phyloP scores from a whole-genome alignment of 2,113 vertebrate genomes.

The Carassius auratus region DNA sequence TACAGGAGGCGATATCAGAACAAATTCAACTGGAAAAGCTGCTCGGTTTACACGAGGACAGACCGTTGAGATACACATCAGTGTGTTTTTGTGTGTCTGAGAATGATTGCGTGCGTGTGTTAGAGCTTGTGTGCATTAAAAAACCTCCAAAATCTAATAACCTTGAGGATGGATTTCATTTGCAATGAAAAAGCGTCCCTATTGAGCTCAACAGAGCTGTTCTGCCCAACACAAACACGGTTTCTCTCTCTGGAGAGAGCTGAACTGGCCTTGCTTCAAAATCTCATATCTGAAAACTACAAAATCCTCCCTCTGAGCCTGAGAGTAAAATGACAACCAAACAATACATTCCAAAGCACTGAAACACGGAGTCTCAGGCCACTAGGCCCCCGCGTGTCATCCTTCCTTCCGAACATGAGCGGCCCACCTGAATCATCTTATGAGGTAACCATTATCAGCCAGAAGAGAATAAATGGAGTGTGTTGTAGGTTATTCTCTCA shows the following conservation, averaged over 20 bases:
- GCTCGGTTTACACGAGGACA: slow-evolving; percentile 8
- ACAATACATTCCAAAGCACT: slow-evolving; percentile 33
- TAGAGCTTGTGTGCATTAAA: slow-evolving; percentile 14
- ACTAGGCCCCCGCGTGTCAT: neutral
- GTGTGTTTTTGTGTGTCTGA: slow-evolving; percentile 4
- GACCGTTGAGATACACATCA: neutral
- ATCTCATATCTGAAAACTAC: slow-evolving; percentile 37
- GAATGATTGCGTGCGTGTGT: neutral
- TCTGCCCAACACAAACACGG: slow-evolving; percentile 69
- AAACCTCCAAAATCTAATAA: slow-evolving; percentile 53
- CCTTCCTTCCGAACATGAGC: neutral
- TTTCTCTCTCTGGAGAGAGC: slow-evolving; percentile 39
- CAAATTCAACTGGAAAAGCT: neutral
- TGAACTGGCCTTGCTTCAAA: slow-evolving; percentile 32
- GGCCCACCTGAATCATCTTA: slow-evolving; percentile 17
- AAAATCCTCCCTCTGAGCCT: slow-evolving; percentile 26
- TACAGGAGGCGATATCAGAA: neutral
- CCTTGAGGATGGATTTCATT: slow-evolving; percentile 58
- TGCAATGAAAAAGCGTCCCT: slow-evolving; percentile 61
- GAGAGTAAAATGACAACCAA: slow-evolving; percentile 27
- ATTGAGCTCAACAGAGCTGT: slow-evolving; percentile 59
- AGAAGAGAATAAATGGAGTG: neutral
- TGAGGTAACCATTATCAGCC: slow-evolving; percentile 12
- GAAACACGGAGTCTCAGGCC: slow-evolving; percentile 1
- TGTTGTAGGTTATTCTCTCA: neutral